phyloP scores from a whole-genome alignment of 2,888 invertebrate genomes.

The Melangyna quadrimaculata region DNA sequence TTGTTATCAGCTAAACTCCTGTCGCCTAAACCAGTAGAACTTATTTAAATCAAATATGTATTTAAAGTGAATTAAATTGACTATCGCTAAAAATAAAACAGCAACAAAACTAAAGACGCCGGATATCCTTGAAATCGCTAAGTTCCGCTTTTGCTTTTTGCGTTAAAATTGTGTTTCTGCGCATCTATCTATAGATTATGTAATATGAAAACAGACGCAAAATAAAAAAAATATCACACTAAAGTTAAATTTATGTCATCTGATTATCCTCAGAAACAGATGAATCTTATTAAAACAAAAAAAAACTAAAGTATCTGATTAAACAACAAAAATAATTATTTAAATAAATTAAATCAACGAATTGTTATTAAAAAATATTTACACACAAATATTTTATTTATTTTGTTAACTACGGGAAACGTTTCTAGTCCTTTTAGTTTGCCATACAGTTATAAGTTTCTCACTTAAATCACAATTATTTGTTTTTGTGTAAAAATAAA shows the following conservation, averaged over 20 bases:
- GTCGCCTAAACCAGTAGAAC: slow-evolving; percentile 69
- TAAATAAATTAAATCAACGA: slow-evolving; percentile 61
- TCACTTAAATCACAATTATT: slow-evolving; percentile 30
- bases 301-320: slow-evolving; percentile 55
- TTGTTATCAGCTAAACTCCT: slow-evolving; percentile 68
- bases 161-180: slow-evolving; percentile 67
- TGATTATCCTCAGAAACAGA: slow-evolving; percentile 30
- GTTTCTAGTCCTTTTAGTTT: slow-evolving; percentile 70
- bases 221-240: slow-evolving; percentile 11
- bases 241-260: slow-evolving; percentile 37
- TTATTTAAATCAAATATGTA: slow-evolving; percentile 46
- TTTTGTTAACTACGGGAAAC: slow-evolving; percentile 58
- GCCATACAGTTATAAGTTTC: slow-evolving; percentile 65
- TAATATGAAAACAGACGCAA: slow-evolving; percentile 31
- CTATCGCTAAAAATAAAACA: slow-evolving; percentile 64
- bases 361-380: slow-evolving; percentile 57
- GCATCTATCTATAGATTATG: slow-evolving; percentile 39
- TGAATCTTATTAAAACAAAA: neutral
- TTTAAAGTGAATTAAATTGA: slow-evolving; percentile 51
- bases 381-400: slow-evolving; percentile 36
- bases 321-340: slow-evolving; percentile 36
- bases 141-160: slow-evolving; percentile 69
- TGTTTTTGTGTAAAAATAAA: slow-evolving; percentile 32
- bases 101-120: slow-evolving; percentile 29
- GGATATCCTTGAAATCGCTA: slow-evolving; percentile 47